phyloP scores from a whole-genome alignment of 2,113 vertebrate genomes.

The Scortum barcoo region DNA sequence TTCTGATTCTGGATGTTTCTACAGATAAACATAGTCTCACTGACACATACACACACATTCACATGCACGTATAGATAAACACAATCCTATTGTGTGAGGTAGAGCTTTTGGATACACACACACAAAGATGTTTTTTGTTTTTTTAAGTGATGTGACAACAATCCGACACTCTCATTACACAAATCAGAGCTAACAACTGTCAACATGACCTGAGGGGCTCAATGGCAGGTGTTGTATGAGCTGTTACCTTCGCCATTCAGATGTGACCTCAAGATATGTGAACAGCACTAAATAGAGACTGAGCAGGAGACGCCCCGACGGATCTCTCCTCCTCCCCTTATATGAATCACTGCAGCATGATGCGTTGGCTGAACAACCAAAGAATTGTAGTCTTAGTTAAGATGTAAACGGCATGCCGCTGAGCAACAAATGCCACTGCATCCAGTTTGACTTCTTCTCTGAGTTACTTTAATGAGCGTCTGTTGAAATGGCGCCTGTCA shows the following conservation, averaged over 20 bases:
- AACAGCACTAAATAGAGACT: conserved; percentile 53
- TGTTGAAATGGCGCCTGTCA: conserved; percentile 44
- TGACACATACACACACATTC: not conserved
- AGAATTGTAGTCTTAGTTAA: conserved; percentile 26
- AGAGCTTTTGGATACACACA: not conserved
- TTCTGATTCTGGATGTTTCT: conserved; percentile 3
- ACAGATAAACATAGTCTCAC: not conserved
- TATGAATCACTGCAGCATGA: conserved; percentile 44
- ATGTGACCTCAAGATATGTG: conserved; percentile 57
- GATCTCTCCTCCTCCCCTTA: conserved; percentile 8
- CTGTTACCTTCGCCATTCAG: conserved; percentile 41
- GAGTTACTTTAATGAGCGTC: conserved; percentile 52
- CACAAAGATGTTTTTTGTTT: conserved; percentile 4
- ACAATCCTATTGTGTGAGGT: not conserved
- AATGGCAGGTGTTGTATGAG: conserved; percentile 67
- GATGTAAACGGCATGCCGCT: conserved; percentile 29
- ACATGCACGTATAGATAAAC: not conserved
- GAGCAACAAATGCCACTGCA: conserved; percentile 46
- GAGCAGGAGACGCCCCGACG: not conserved
- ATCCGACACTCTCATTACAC: conserved; percentile 57
- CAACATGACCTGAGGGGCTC: conserved; percentile 65
- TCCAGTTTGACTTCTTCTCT: conserved; percentile 61
- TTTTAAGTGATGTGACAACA: conserved; percentile 22
- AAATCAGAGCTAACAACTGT: conserved; percentile 59
- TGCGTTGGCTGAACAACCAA: conserved; percentile 9